phyloP scores from a whole-genome alignment of 2,888 invertebrate species.

The Catocala fraxini region DNA sequence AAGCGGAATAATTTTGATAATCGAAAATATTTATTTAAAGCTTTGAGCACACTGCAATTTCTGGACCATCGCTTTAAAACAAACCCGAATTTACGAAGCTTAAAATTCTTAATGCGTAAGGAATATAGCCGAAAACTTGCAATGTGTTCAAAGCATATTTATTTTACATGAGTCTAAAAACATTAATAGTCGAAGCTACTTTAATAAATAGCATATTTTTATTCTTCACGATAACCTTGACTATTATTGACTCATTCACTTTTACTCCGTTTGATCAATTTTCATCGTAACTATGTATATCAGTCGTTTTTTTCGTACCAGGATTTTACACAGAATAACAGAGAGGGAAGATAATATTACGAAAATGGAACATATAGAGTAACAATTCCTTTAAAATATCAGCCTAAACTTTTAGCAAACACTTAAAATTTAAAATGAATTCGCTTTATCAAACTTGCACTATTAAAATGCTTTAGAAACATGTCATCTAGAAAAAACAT shows the following conservation, averaged over 20 bases:
- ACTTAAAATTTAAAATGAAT: no score
- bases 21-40: conserved; percentile 27
- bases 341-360: conserved; percentile 13
- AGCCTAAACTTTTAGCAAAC: background rate
- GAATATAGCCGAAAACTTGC: conserved; percentile 9
- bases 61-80: conserved; percentile 6
- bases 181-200: conserved; percentile 25
- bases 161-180: conserved; percentile 18
- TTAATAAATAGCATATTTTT: conserved; percentile 16
- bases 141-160: conserved; percentile 27
- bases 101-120: background rate
- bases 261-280: conserved; percentile 33
- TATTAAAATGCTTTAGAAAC: no score
- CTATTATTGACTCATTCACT: conserved; percentile 27
- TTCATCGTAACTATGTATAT: conserved; percentile 23
- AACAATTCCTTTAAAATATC: background rate
- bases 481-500: no score
- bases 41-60: conserved; percentile 17
- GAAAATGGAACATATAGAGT: conserved; percentile 1
- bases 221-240: background rate
- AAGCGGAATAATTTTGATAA: conserved; percentile 42
- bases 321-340: conserved; percentile 27
- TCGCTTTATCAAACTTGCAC: no score
- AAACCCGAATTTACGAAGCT: background rate
- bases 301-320: conserved; percentile 33